Percentiles rank a stretch among this genome's conserved stretches.
Conservation (phyloP, 2,797 vertebrate genomes). For the Sebastes taczanowskii region DNA sequence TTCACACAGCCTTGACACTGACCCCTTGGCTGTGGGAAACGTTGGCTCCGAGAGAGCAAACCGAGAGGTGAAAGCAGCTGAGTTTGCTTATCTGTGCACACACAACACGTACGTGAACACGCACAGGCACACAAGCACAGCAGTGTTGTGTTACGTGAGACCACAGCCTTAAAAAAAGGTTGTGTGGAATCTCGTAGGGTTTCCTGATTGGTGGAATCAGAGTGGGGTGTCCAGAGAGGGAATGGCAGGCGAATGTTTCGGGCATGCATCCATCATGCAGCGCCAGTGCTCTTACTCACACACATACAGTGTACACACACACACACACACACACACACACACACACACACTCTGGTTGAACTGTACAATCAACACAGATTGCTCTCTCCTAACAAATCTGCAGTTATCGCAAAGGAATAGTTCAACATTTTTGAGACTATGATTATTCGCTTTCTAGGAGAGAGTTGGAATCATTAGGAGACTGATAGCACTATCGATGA, state of each 20-base stretch:
- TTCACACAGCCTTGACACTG: slow-evolving; percentile 65
- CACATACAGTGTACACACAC: not conserved
- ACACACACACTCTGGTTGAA: not conserved
- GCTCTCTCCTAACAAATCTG: not conserved
- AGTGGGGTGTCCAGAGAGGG: slow-evolving; percentile 5
- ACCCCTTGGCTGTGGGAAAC: slow-evolving; percentile 68
- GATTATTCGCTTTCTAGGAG: not conserved
- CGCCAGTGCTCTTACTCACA: not conserved
- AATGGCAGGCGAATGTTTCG: slow-evolving; percentile 4
- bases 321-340: not conserved
- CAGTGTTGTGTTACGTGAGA: slow-evolving; percentile 64
- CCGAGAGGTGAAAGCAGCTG: slow-evolving; percentile 53
- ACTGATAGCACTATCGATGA: not conserved
- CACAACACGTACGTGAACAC: slow-evolving; percentile 3
- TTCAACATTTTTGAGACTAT: not conserved
- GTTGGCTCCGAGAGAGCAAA: slow-evolving; percentile 37
- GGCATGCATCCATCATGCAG: slow-evolving; percentile 8
- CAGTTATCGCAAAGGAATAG: not conserved
- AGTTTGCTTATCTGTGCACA: slow-evolving; percentile 37
- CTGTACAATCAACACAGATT: not conserved
- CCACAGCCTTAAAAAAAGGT: slow-evolving; percentile 14
- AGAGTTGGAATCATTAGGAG: not conserved
- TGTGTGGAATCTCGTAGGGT: not conserved
- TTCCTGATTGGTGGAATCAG: slow-evolving; percentile 25
- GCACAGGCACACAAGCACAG: slow-evolving; percentile 40